Evolutionary conservation across 2,888 invertebrate genomes (phyloP).

Genomic region (Bibio marci): DNA sequence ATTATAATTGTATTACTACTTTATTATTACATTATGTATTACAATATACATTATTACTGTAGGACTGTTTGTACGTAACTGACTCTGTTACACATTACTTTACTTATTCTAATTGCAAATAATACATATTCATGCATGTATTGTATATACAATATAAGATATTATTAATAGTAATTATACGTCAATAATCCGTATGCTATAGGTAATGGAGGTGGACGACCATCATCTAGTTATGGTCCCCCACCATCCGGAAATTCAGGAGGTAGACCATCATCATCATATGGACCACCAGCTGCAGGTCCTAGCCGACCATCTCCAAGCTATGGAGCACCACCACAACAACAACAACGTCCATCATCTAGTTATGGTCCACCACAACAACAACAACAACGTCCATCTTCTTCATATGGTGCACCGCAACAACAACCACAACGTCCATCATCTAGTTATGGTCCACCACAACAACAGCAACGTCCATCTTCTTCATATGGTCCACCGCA

Average conservation of each 20-base stretch:
- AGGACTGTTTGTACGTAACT: too few relatives aligned
- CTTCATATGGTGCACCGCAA: constrained; percentile 10
- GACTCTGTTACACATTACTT: constrained; percentile 19
- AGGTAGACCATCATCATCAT: constrained; percentile 10
- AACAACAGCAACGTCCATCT: constrained; percentile 15
- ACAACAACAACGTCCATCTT: constrained; percentile 11
- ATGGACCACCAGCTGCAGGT: not conserved
- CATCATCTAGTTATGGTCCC: constrained; percentile 25
- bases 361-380: constrained; percentile 22
- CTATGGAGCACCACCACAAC: constrained; percentile 2
- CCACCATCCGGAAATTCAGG: constrained; percentile 16
- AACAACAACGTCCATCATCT: constrained; percentile 17
- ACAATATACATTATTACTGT: too few relatives aligned
- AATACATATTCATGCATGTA: too few relatives aligned
- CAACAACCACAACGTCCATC: constrained; percentile 7
- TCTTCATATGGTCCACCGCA: constrained; percentile 22
- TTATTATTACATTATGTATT: not conserved
- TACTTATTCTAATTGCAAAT: too few relatives aligned
- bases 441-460: constrained; percentile 21
- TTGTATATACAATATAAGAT: not conserved
- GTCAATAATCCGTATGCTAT: too few relatives aligned
- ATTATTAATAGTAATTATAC: constrained; percentile 12
- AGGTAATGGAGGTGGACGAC: constrained; percentile 7
- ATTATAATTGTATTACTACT: constrained; percentile 10
- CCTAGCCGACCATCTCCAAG: constrained; percentile 11